phyloP scores from a whole-genome alignment of 1,140 invertebrate genomes.

The Meloidogyne hapla region DNA sequence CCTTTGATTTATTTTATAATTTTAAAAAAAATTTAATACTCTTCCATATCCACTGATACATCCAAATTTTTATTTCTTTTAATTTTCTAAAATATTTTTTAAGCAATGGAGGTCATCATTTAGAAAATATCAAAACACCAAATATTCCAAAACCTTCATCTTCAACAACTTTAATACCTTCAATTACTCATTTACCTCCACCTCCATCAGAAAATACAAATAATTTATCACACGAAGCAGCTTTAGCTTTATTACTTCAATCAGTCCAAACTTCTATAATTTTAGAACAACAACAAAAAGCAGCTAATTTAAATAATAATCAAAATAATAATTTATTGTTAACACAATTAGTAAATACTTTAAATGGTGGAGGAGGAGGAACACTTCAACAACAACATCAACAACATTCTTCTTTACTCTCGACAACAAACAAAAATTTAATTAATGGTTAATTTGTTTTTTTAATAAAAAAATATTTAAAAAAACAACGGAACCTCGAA shows the following conservation, averaged over 20 bases:
- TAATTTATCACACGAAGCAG: neutral
- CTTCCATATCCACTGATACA: too few relatives aligned
- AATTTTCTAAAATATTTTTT: neutral
- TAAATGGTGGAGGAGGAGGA: neutral
- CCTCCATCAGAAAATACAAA: neutral
- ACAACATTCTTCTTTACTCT: neutral
- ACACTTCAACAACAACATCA: neutral
- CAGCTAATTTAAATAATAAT: neutral
- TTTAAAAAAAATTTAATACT: too few relatives aligned
- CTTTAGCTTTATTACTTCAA: constrained; percentile 33
- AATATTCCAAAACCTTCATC: neutral
- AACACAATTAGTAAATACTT: constrained; percentile 1
- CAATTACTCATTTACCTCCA: neutral
- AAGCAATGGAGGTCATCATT: neutral
- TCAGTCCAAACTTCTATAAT: constrained; percentile 30
- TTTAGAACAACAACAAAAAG: constrained; percentile 42
- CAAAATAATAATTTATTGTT: neutral
- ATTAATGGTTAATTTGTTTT: neutral
- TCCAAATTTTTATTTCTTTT: neutral
- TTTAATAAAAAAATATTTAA: too few relatives aligned
- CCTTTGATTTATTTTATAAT: too few relatives aligned
- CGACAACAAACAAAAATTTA: neutral
- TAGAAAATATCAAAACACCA: neutral
- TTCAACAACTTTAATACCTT: too few relatives aligned
- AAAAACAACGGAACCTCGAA: too few relatives aligned